Evolutionary conservation across 92 coral and sea anemone species (phyloP), one percentile per base, ranked within the genome.

Genomic region (Porites cylindrica): DNA sequence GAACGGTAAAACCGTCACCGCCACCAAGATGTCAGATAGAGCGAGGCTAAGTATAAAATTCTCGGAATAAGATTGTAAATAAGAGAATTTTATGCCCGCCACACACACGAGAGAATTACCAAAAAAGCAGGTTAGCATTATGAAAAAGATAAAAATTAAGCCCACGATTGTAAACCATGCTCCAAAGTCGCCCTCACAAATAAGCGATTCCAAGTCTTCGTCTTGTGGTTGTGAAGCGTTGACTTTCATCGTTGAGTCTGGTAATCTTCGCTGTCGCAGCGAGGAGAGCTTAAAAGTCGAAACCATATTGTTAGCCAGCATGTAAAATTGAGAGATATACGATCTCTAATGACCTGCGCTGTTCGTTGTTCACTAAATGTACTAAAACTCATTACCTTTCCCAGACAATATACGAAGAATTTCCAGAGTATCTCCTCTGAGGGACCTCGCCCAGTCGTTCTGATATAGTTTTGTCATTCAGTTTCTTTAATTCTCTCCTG

Each of bases 21-120:
- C 88, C 10, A 95, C 96, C 83, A 95, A 65, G 52, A 93, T 80
- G 78, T 95, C 98, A 10, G 98, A 91, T 5, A 95, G 75, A 13
- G 98, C 98, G 20, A 95, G 86, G 52, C 96, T 95, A 67, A 85
- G 80, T 16, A 95, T 95, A 10, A 95, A 77, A 26, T 76, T 89
- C 69, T 89, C 86, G 26, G 98, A 93, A 51, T 68, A 72, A 5
- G 92, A 90, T n/a, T 80, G 92, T 18, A 95, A 85, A 69, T 82
- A 84, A 16, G 85, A 80, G 82, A 83, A 93, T 74, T 91, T 90
- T 29, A 81, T 17, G 29, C 91, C 84, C 66, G 92, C 90, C 70
- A 89, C 14, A 47, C 94, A 95, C 14, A 95, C 94, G 3, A 95
- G 83, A 6, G 88, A 26, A 79, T 95, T 95, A 11, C 98, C 98